Evolutionary conservation across 2,888 invertebrate genomes (phyloP).

Genomic region (Anorthoa munda): DNA sequence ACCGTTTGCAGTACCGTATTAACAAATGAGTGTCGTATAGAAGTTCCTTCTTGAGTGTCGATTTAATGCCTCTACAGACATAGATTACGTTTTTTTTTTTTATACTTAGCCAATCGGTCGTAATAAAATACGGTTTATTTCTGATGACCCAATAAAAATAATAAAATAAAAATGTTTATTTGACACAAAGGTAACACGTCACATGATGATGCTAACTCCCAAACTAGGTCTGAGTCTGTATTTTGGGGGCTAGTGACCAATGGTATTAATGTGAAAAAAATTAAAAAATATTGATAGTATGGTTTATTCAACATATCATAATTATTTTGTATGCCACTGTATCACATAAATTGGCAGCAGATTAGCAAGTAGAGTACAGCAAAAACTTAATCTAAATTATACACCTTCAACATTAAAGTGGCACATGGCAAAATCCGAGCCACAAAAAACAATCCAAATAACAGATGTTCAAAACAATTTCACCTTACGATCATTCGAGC

Average conservation of each 20-base stretch:
- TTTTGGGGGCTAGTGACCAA: no score
- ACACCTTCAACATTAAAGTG: conserved; percentile 28
- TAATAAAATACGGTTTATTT: not conserved
- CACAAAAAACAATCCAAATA: conserved; percentile 35
- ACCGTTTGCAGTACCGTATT: conserved; percentile 29
- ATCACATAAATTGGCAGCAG: conserved; percentile 7
- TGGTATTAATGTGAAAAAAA: no score
- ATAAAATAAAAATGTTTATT: no score
- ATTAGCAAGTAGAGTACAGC: conserved; percentile 22
- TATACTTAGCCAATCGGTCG: no score
- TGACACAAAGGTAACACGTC: no score
- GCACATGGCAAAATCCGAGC: conserved; percentile 23
- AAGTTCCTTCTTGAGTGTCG: conserved; percentile 4
- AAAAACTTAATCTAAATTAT: conserved; percentile 33
- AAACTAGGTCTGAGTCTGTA: no score
- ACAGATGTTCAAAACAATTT: conserved; percentile 59
- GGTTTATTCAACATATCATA: not conserved
- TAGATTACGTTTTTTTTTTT: no score
- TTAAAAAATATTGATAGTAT: not conserved
- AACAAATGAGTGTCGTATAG: conserved; percentile 33
- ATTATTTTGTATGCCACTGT: not conserved
- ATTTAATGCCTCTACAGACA: conserved; percentile 3
- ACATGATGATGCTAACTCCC: no score
- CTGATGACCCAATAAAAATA: not conserved
- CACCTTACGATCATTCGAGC: conserved; percentile 57